These are phyloP conservation scores for Crotophaga sulcirostris DNA, from an alignment of 2,113 vertebrate genomes.

Conservation along the genomic window DNA sequence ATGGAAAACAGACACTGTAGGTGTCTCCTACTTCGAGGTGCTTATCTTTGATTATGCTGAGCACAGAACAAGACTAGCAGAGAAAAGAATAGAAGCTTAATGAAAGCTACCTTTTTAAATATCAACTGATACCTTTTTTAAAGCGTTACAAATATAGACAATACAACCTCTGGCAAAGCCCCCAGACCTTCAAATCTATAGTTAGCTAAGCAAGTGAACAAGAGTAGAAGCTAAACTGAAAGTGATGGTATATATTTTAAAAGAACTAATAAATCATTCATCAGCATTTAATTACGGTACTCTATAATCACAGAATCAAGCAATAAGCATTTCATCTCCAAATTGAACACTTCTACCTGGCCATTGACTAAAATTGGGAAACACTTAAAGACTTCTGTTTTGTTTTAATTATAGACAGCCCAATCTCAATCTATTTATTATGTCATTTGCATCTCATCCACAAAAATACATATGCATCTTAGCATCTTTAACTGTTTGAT, in stretches of 20 bases:
- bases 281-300: slow-evolving; percentile 50
- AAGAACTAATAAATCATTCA: slow-evolving; percentile 62
- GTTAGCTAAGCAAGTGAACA: slow-evolving; percentile 23
- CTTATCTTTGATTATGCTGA: background rate
- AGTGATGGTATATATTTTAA: slow-evolving; percentile 28
- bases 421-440: slow-evolving; percentile 41
- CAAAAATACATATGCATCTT: slow-evolving; percentile 36
- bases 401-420: slow-evolving; percentile 50
- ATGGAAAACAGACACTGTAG: background rate
- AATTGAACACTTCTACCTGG: slow-evolving; percentile 60
- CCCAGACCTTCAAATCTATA: background rate
- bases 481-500: slow-evolving; percentile 3
- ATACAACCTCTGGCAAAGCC: background rate
- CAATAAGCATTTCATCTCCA: slow-evolving; percentile 37
- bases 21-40: background rate
- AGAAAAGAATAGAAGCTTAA: slow-evolving; percentile 5
- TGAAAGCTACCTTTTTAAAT: slow-evolving; percentile 14
- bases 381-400: slow-evolving; percentile 46
- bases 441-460: slow-evolving; percentile 39
- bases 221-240: slow-evolving; percentile 17
- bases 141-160: slow-evolving; percentile 20
- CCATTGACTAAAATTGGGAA: slow-evolving; percentile 57
- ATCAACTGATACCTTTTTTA: background rate
- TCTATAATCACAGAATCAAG: slow-evolving; percentile 62
- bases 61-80: background rate